These are phyloP conservation scores for Cassiopea andromeda DNA, from an alignment of 30 jellyfish, hydroid and myxozoan genomes.

Conservation along the genomic window DNA sequence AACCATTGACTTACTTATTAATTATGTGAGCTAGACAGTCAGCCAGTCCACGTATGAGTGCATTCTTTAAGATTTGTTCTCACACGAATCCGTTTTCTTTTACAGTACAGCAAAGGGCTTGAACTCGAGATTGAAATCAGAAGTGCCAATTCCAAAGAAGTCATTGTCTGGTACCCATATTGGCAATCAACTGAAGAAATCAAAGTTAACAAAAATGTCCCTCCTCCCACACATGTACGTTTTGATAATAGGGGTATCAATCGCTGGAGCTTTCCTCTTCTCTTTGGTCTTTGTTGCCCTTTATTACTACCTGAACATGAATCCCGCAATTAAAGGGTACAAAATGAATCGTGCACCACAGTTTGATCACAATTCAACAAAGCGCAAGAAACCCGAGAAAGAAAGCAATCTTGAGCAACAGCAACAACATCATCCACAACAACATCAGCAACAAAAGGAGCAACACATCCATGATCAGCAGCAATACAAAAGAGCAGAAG, in stretches of 20 bases:
- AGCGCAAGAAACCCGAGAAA: conserved; percentile 18
- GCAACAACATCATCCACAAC: background rate
- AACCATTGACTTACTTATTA: too few species aligned
- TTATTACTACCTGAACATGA: conserved; percentile 77
- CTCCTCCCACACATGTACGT: conserved; percentile 97
- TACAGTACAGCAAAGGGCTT: conserved; percentile 42
- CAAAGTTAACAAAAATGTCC: conserved; percentile 51
- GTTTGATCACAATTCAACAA: conserved; percentile 17
- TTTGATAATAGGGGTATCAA: conserved; percentile 85
- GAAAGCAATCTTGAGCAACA: background rate
- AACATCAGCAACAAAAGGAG: conserved; percentile 14
- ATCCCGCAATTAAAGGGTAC: conserved; percentile 51
- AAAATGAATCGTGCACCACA: conserved; percentile 50
- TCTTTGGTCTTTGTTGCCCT: conserved; percentile 85
- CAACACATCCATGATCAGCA: conserved; percentile 1
- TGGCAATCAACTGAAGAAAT: conserved; percentile 38
- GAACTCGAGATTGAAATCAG: conserved; percentile 69
- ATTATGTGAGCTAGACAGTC: too few species aligned
- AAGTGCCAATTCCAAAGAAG: conserved; percentile 59
- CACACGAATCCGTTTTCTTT: background rate
- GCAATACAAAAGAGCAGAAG: conserved; percentile 11
- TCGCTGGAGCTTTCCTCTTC: conserved; percentile 97
- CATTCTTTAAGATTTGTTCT: background rate
- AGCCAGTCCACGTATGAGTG: too few species aligned
- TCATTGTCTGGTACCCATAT: conserved; percentile 44